phyloP scores from a whole-genome alignment of 2,113 vertebrate species.

The Chaetura pelagica region DNA sequence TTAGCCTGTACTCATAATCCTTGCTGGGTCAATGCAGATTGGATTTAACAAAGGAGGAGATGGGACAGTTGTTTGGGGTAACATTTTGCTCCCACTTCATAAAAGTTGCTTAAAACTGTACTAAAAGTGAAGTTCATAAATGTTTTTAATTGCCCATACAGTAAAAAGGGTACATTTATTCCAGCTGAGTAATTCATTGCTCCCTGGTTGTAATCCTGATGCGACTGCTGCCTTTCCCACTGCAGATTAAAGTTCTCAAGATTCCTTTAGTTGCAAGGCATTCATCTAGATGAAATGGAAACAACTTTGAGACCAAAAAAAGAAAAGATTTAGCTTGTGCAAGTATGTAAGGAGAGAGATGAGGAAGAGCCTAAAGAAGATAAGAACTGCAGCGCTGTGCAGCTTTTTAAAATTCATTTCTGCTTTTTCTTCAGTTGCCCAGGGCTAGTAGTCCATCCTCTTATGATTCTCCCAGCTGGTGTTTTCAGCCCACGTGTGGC shows the following conservation, averaged over 20 bases:
- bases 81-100: not conserved
- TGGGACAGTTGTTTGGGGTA: not conserved
- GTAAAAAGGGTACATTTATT: slow-evolving; percentile 2
- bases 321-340: not conserved
- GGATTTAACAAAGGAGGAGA: not conserved
- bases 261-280: not conserved
- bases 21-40: not conserved
- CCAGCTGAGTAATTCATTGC: slow-evolving; percentile 44
- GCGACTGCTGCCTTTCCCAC: slow-evolving; percentile 16
- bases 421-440: not conserved
- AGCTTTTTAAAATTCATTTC: not conserved
- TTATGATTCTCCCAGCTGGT: not conserved
- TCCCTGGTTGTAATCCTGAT: not conserved
- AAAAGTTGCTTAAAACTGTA: not conserved
- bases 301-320: not conserved
- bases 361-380: not conserved
- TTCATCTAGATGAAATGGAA: not conserved
- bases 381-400: not conserved
- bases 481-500: not conserved
- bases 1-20: not conserved
- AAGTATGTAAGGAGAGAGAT: not conserved
- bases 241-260: not conserved
- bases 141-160: not conserved
- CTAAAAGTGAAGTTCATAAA: not conserved
- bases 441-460: not conserved